Percentiles rank a stretch among this genome's conserved stretches.
Conservation (phyloP, 2,797 vertebrate species). For the Pseudomugil tenellus region DNA sequence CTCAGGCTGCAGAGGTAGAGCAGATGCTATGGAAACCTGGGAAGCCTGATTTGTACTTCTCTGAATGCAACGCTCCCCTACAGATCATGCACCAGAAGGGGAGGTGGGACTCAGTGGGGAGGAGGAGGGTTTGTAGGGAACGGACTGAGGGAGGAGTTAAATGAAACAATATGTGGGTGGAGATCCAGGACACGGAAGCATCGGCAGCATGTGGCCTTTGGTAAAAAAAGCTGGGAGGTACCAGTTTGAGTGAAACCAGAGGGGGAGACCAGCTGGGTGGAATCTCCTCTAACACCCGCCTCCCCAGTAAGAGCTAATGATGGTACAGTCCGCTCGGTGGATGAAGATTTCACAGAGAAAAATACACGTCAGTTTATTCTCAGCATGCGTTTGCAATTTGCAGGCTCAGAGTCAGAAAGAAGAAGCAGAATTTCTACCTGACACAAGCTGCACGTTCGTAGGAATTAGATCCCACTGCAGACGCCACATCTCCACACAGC, state of each 20-base stretch:
- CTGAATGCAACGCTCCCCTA: conserved; percentile 41
- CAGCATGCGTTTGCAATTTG: too few relatives aligned
- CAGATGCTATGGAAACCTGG: conserved; percentile 63
- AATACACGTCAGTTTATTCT: not conserved
- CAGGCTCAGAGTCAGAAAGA: not conserved
- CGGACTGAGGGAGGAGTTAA: conserved; percentile 47
- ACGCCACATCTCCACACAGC: too few relatives aligned
- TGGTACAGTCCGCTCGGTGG: conserved; percentile 86
- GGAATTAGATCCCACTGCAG: too few relatives aligned
- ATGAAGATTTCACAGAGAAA: conserved; percentile 63
- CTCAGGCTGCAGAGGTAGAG: conserved; percentile 57
- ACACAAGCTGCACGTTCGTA: not conserved
- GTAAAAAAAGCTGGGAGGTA: conserved; percentile 73
- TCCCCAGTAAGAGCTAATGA: conserved; percentile 67
- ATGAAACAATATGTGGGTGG: conserved; percentile 36
- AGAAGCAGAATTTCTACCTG: not conserved
- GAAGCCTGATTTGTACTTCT: conserved; percentile 62
- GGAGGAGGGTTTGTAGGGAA: not conserved
- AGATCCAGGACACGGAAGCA: conserved; percentile 75
- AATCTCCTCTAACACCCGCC: conserved; percentile 44
- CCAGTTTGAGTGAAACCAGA: conserved; percentile 68
- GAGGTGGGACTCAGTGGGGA: conserved; percentile 43
- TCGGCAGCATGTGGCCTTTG: conserved; percentile 77
- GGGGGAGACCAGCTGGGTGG: conserved; percentile 50
- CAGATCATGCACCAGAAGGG: conserved; percentile 29